Evolutionary conservation across 1,140 invertebrate species (phyloP), one percentile per base, ranked within the genome.

Genomic region (Neodiprion pinetum): DNA sequence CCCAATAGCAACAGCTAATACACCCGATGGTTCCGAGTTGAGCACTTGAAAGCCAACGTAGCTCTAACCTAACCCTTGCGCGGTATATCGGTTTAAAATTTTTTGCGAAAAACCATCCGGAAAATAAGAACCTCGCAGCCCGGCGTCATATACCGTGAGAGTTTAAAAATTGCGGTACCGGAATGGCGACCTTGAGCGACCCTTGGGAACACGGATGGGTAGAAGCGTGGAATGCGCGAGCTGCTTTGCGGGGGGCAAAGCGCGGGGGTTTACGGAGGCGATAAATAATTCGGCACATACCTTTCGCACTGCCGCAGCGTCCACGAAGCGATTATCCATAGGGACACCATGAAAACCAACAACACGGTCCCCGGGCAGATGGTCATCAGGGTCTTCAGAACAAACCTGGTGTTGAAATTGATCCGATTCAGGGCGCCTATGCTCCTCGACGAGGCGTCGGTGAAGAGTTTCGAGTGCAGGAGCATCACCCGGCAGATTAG

Each of bases 321-420:
- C 98, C 98, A 99, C 81, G 96, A 98, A 68, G 98, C 98, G 80
- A 99, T 99, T 88, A 99, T 98, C 98, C 98, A 99, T 69, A 99
- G 90, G 0, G 98, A 99, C 73, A 99, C 96, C 95, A 99, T 99
- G 90, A 99, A 99, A 73, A 99, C 97, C 77, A 99, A 91, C 79
- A 99, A 92, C 74, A 99, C 97, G 69, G 98, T 99, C 79, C 98
- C 99, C 40, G 99, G 99, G 89, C 98, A 99, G 85, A 99, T 99
- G 84, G 98, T 99, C 98, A 99, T 99, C 79, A 99, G 90, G 69
- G 98, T 99, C 91, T 99, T 99, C 83, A 99, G 92, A 83, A 99
- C 98, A 90, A 99, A 99, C 90, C 94, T 93, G 83, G 98, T 99
- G 90, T 99, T 99, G 92, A 99, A 99, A 91, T 99, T 99, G 89